phyloP scores from a whole-genome alignment of 2,113 vertebrate genomes.

The Macroglossus sobrinus region DNA sequence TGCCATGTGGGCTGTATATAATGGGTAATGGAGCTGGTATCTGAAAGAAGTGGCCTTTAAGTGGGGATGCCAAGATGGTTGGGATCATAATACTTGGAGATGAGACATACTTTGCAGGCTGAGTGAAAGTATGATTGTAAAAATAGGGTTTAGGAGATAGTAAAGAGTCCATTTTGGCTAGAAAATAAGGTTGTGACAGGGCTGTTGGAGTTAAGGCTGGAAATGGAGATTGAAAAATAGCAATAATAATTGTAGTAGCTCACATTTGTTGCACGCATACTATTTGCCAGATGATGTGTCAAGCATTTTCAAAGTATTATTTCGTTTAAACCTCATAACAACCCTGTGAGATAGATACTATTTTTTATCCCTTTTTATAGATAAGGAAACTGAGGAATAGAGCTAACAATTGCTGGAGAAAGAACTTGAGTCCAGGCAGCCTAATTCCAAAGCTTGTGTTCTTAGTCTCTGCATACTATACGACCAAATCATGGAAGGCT shows the following conservation, averaged over 20 bases:
- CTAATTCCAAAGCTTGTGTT: conserved; percentile 2
- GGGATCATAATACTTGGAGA: conserved; percentile 5
- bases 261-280: conserved; percentile 23
- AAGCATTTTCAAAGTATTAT: not conserved
- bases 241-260: not conserved
- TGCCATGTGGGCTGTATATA: not conserved
- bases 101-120: not conserved
- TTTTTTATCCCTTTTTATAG: conserved; percentile 13
- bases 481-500: not conserved
- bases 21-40: not conserved
- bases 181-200: not conserved
- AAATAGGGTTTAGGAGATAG: not conserved
- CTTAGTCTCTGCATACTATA: not conserved
- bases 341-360: not conserved
- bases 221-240: conserved; percentile 12
- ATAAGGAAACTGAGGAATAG: not conserved
- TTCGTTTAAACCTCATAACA: conserved; percentile 31
- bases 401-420: conserved; percentile 29
- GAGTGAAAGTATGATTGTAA: not conserved
- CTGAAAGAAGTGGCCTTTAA: not conserved
- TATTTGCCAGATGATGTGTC: not conserved
- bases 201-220: not conserved
- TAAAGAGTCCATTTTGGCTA: not conserved
- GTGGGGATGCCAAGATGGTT: not conserved
- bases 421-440: not conserved